Base-by-base conservation (phyloP, 1,140 invertebrate species). In the Wasmannia auropunctata region DNA sequence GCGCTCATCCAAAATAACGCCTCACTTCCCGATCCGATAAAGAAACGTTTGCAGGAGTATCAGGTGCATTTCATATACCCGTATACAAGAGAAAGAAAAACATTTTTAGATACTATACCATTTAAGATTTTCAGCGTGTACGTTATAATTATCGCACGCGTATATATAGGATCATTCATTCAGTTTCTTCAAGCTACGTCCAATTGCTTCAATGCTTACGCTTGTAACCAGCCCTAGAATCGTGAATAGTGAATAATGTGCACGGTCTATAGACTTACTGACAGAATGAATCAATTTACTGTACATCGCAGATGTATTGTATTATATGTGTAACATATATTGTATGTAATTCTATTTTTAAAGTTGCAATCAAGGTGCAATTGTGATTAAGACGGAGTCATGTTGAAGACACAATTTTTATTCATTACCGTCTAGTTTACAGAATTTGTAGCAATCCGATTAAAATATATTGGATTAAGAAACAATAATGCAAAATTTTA, bases 1-100 rank as follows among this genome's bases (percentile, higher is more conserved):
- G 95, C 95, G 19, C 87, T 96, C 7, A 90, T 96, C 5, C 93
- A 91, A 25, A 95, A 97, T 91, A 96, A 96, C 90, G 90, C 95
- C 2, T 94, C 91, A 87, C 95, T 97, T 91, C 90, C 96, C 85
- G 95, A 96, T 40, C 95, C 96, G 6, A 95, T 87, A 5, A 94
- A 91, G 56, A 93, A 91, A 94, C 85, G 83, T 86, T 83, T 95
- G 69, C 91, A 91, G 22, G 69, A 92, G n/a, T 95, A 95, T 85
- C 93, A 94, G 91, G 94, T 94, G 86, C 11, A 43, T 14, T 58
- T 28, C 31, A 31, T 8, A 22, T 28, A 34, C 19, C 3, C 19
- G 11, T 56, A 43, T 69, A 22, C 7, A 2, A 54, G 2, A 65
- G 6, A 22, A 51, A 22, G n/a, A n/a, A n/a, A n/a, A 46, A 43